Base-by-base conservation (phyloP, 2,888 invertebrate genomes). In the Adineta ricciae region DNA sequence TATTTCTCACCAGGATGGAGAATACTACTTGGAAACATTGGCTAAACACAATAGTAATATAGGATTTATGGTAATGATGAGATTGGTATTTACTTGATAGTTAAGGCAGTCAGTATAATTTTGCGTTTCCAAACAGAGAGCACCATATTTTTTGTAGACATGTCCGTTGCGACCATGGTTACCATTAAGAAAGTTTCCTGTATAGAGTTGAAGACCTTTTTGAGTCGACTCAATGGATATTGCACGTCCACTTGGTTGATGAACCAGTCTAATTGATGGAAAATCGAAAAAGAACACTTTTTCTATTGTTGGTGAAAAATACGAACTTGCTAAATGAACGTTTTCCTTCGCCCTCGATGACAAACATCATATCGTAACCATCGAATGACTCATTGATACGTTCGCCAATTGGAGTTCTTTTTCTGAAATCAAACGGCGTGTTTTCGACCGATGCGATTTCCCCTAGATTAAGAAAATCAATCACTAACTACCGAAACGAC, bases 351-450 rank as follows among this genome's bases (percentile, higher is more conserved):
- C 73, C 73, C 36, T 73, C 73, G 7, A 73, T 36, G 24, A 73
- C 8, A 38, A 21, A 73, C 73, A 73, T 73, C 19, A 73, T 38
- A 73, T 16, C 73, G 38, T 38, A 38, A 16, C 73, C 73, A 73
- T 73, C 38, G 21, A 36, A 38, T 1, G 38, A 36, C 14, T 50
- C n/a, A 72, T 73, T 5, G 27, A 85, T 38, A 27, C 83, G 38
- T 32, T 83, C 49, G 27, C 50, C 36, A 19, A 85, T 52, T 16
- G 14, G 21, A 49, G 83, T 85, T 50, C 54, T 83, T 72, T 73
- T 41, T 78, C 54, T 52, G 0, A 85, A 85, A 84, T 85, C 85
- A 46, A 50, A 83, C 46, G 83, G 83, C 19, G 52, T 86, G 56
- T 50, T 84, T 2, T 78, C 83, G 27, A 54, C 83, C 41, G 50